Evolutionary conservation across 2,113 vertebrate genomes (phyloP), one percentile per base, ranked within the genome.

Genomic region (Gobius niger): DNA sequence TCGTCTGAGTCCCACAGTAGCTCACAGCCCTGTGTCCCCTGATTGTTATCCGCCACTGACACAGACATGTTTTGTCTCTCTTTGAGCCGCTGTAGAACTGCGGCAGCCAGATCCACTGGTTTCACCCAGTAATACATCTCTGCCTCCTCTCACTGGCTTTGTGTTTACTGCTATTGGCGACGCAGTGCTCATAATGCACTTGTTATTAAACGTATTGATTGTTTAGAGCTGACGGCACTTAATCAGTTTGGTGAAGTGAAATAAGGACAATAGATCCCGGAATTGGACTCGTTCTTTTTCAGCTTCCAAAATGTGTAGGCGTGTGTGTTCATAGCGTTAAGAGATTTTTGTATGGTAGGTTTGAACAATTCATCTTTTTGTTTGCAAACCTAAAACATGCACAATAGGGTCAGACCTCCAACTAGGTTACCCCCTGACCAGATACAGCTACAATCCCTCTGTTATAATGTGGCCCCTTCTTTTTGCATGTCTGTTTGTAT

Each of bases 151-250:
- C 24, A 14, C 54, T 15, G 54, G 24, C 12, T 57, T 15, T 40
- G 54, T 57, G 54, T 57, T 57, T 57, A 57, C 54, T 13, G 24
- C 54, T 57, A 24, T 40, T 10, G 24, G 24, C 54, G 24, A 34
- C 53, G 19, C 53, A 34, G 34, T 42, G 57, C 57, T 60, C 40
- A 42, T 60, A 42, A 60, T 60, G 40, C 7, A 7, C 57, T 42
- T 60, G 47, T 41, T 60, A 60, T 60, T 60, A 13, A 60, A 60
- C 42, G 14, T 4, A 60, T 60, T n/a, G 57, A 60, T 44, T 60
- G 57, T 44, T 60, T 9, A 16, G 42, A 60, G 40, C n/a, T 8
- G 15, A n/a, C 3, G 15, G 57, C 40, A 10, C 14, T 14, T 40
- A 44, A 16, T 60, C 15, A 0, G 2, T 42, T 60, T 42, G 42